Evolutionary conservation across 2,888 invertebrate genomes (phyloP).

Genomic region (Chrysomela aeneicollis): DNA sequence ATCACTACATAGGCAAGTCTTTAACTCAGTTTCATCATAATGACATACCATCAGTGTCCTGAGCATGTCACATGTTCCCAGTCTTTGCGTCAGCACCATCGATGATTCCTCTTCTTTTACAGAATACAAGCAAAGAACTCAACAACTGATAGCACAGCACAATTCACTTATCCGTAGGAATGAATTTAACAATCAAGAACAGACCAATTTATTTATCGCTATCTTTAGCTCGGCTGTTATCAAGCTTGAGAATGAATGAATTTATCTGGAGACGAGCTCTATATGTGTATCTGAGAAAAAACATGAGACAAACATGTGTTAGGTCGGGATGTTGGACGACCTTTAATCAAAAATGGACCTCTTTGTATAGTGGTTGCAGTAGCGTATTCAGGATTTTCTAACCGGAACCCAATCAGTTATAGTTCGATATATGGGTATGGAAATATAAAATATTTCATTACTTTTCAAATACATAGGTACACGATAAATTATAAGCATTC

Average conservation of each 20-base stretch:
- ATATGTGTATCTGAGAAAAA: constrained; percentile 29
- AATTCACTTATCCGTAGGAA: neutral
- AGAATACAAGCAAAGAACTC: neutral
- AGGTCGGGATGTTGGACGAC: constrained; percentile 28
- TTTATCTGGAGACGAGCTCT: constrained; percentile 33
- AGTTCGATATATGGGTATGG: no score
- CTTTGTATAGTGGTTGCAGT: constrained; percentile 13
- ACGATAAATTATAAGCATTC: no score
- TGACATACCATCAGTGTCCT: constrained; percentile 29
- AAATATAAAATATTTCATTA: no score
- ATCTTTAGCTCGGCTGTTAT: constrained; percentile 25
- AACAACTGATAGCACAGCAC: constrained; percentile 4
- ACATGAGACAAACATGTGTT: constrained; percentile 33
- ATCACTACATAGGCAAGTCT: no score
- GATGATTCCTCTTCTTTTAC: neutral
- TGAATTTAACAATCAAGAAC: neutral
- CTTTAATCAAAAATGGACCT: constrained; percentile 30
- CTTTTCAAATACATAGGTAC: no score
- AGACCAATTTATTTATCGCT: constrained; percentile 11
- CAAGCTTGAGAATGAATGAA: constrained; percentile 10
- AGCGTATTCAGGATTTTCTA: constrained; percentile 13
- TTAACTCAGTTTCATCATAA: neutral
- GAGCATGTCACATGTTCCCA: constrained; percentile 26
- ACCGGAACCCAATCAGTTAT: neutral
- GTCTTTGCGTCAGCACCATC: constrained; percentile 30